phyloP scores from a whole-genome alignment of 2,797 vertebrate genomes.

The Spizella passerina region DNA sequence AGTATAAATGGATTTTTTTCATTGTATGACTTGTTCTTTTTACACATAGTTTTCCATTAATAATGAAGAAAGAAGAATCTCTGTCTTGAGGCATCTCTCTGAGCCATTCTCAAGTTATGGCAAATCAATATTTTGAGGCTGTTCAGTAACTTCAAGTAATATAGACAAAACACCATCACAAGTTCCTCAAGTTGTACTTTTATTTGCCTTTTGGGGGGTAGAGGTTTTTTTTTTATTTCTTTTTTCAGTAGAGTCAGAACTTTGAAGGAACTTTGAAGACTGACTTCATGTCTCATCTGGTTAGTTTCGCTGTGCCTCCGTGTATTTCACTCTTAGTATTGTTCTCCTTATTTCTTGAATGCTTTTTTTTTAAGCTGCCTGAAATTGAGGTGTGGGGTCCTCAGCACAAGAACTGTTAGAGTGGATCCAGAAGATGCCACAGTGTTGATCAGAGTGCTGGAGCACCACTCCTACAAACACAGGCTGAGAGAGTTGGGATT shows the following conservation, averaged over 20 bases:
- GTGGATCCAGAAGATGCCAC: neutral
- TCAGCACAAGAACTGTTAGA: neutral
- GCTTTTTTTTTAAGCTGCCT: neutral
- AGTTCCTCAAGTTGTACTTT: neutral
- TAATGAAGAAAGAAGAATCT: neutral
- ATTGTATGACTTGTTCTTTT: neutral
- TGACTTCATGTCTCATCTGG: neutral
- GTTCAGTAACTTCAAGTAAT: neutral
- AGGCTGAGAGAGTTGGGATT: neutral
- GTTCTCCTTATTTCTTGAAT: neutral
- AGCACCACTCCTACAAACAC: neutral
- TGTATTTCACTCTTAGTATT: accelerated
- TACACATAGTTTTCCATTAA: neutral
- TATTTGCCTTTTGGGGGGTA: accelerated
- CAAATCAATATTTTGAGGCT: neutral
- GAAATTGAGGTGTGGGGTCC: neutral
- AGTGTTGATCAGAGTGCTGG: neutral
- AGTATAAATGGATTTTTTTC: neutral
- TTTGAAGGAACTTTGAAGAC: neutral
- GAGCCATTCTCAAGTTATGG: neutral
- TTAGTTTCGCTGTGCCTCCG: neutral
- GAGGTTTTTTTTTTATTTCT: neutral
- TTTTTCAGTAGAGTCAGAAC: neutral
- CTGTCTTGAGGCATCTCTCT: neutral
- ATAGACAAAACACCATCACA: neutral